phyloP scores from a whole-genome alignment of 2,888 invertebrate species.

The Ecdyonurus torrentis region DNA sequence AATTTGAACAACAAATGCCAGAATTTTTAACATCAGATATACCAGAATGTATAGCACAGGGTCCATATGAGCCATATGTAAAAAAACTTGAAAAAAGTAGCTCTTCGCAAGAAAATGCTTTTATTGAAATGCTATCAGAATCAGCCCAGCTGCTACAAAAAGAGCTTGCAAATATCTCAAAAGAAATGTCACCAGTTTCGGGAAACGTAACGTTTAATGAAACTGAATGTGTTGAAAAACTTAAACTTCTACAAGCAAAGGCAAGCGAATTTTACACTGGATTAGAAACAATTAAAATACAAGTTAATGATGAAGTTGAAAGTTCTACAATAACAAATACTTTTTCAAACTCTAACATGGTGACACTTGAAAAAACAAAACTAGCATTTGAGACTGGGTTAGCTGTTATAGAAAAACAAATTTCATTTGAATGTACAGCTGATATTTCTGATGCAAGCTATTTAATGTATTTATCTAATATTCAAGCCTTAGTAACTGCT shows the following conservation, averaged over 20 bases:
- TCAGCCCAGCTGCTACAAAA: slow-evolving; percentile 4
- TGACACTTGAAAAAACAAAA: slow-evolving; percentile 22
- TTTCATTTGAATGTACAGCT: not conserved
- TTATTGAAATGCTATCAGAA: not conserved
- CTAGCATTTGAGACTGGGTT: slow-evolving; percentile 18
- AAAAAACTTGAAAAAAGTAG: too few relatives aligned
- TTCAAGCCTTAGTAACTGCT: slow-evolving; percentile 21
- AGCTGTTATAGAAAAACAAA: slow-evolving; percentile 1
- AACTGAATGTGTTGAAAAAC: not conserved
- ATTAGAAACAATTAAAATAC: not conserved
- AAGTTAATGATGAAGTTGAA: not conserved
- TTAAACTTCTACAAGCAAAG: too few relatives aligned
- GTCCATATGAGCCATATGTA: too few relatives aligned
- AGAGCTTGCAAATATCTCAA: not conserved
- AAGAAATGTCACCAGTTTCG: not conserved
- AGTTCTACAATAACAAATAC: not conserved
- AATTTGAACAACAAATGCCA: not conserved
- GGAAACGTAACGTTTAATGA: not conserved
- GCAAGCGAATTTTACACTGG: not conserved
- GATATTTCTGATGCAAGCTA: slow-evolving; percentile 6
- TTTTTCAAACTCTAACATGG: not conserved
- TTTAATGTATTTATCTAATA: slow-evolving; percentile 13
- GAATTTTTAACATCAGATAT: too few relatives aligned
- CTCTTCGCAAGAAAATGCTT: not conserved
- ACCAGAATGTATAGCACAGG: too few relatives aligned